Percentiles rank a stretch among this genome's conserved stretches.
phyloP scores from a whole-genome alignment of 2,113 vertebrate species.

The Hiodon alosoides region DNA sequence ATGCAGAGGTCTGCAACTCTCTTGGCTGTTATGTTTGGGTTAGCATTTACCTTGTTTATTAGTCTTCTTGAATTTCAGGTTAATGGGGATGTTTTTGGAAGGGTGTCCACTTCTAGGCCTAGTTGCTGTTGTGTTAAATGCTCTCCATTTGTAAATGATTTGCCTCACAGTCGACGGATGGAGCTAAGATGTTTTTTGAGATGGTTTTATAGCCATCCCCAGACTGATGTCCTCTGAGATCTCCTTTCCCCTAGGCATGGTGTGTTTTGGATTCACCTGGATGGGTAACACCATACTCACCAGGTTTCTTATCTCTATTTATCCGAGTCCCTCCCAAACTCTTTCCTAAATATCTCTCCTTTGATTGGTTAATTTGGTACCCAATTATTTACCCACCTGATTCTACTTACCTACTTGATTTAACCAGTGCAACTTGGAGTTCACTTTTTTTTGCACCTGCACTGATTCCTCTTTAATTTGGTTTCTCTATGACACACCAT shows the following conservation, averaged over 20 bases:
- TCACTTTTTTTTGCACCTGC: too few species aligned
- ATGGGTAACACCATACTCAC: conserved; percentile 9
- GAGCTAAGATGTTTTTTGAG: not conserved
- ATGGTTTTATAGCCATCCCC: not conserved
- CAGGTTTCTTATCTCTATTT: conserved; percentile 17
- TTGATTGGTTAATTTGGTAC: conserved; percentile 1
- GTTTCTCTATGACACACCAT: too few species aligned
- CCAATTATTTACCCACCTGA: not conserved
- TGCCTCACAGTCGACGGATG: conserved; percentile 1
- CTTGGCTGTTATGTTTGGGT: not conserved
- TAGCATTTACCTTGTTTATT: not conserved
- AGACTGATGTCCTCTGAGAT: not conserved
- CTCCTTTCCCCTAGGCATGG: not conserved
- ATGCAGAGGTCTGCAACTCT: not conserved
- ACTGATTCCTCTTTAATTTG: too few species aligned
- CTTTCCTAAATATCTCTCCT: not conserved
- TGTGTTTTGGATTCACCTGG: not conserved
- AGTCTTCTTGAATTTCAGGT: not conserved
- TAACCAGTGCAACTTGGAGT: too few species aligned
- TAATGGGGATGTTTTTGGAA: not conserved
- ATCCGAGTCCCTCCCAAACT: not conserved
- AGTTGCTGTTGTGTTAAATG: not conserved
- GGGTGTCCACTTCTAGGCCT: not conserved
- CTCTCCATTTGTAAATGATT: not conserved
- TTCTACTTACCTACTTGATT: too few species aligned